Conservation (phyloP, 2,113 vertebrate species). For the Platanista minor region DNA sequence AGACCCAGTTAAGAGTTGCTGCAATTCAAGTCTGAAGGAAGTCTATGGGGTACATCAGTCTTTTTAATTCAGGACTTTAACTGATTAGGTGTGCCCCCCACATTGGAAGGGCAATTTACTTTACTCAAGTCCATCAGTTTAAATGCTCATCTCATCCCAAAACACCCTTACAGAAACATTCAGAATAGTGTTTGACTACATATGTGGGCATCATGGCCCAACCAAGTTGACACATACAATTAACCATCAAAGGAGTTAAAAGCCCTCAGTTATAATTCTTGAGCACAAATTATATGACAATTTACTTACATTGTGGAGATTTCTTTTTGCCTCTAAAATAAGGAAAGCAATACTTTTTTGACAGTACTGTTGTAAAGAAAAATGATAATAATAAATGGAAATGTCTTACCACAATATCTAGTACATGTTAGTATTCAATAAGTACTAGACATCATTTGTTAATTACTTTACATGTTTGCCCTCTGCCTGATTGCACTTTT, state of each 20-base stretch:
- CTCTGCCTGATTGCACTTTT: not conserved
- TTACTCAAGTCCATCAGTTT: not conserved
- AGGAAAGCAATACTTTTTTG: not conserved
- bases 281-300: not conserved
- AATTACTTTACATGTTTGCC: not conserved
- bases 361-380: not conserved
- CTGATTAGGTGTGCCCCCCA: not conserved
- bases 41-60: not conserved
- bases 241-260: not conserved
- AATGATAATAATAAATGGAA: not conserved
- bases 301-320: not conserved
- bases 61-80: not conserved
- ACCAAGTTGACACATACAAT: not conserved
- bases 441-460: not conserved
- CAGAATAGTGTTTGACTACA: no score
- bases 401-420: not conserved
- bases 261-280: not conserved
- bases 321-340: not conserved
- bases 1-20: not conserved
- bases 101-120: not conserved
- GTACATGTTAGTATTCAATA: not conserved
- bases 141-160: not conserved
- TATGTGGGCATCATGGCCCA: not conserved
- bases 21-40: not conserved
- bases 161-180: not conserved